These are phyloP conservation scores for Intellagama lesueurii DNA, from an alignment of 2,797 vertebrate genomes.

Conservation along the genomic window DNA sequence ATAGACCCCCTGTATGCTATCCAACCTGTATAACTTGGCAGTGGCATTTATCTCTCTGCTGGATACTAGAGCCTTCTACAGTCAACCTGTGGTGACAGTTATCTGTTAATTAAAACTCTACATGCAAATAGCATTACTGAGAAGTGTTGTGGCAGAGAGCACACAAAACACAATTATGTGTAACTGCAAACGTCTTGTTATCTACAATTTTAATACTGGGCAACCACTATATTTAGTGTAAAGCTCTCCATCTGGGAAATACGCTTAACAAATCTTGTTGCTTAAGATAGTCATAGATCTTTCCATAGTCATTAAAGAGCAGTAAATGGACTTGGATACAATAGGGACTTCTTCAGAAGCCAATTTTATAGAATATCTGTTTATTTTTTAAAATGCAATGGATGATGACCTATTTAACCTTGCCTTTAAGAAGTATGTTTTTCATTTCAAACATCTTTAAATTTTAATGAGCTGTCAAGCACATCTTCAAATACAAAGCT, in stretches of 20 bases:
- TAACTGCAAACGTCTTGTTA: constrained; percentile 64
- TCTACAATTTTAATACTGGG: constrained; percentile 62
- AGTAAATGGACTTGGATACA: constrained; percentile 47
- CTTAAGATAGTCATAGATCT: constrained; percentile 40
- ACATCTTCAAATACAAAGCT: constrained; percentile 54
- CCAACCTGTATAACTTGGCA: constrained; percentile 78
- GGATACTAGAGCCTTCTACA: constrained; percentile 78
- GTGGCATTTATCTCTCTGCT: constrained; percentile 78
- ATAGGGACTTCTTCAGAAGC: constrained; percentile 40
- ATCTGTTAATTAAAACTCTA: constrained; percentile 85
- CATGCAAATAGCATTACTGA: constrained; percentile 74
- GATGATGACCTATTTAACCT: constrained; percentile 47
- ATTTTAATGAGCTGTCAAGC: constrained; percentile 49
- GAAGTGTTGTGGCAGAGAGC: constrained; percentile 60
- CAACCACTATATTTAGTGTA: constrained; percentile 43
- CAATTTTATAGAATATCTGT: constrained; percentile 54
- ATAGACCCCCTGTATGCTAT: constrained; percentile 69
- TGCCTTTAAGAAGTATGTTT: constrained; percentile 26
- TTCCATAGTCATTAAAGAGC: constrained; percentile 33
- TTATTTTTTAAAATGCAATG: constrained; percentile 18
- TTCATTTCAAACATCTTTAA: constrained; percentile 42
- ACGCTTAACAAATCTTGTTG: constrained; percentile 50
- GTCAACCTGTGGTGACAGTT: constrained; percentile 83
- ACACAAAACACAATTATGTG: constrained; percentile 71
- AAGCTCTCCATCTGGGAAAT: constrained; percentile 64